These are phyloP conservation scores for Aplysina aerophoba DNA, from an alignment of 37 sponge, comb jelly and placozoan species.

Conservation along the genomic window DNA sequence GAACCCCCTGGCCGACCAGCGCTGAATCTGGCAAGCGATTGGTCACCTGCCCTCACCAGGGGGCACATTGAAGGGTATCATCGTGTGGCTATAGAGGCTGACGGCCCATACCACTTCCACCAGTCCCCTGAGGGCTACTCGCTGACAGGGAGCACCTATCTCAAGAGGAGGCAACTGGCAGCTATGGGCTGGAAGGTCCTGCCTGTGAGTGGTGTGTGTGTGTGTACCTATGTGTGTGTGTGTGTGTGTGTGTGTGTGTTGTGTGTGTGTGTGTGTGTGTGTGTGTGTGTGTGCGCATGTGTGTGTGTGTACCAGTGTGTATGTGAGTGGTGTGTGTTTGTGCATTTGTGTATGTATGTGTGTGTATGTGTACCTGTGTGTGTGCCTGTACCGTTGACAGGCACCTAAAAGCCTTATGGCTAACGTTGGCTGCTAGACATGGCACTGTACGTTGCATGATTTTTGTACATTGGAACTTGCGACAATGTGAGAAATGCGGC, in stretches of 20 bases:
- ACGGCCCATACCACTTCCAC: slow-evolving; percentile 60
- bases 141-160: slow-evolving; percentile 38
- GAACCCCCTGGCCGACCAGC: too few species aligned
- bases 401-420: too few species aligned
- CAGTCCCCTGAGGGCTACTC: slow-evolving; percentile 31
- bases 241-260: neutral
- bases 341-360: too few species aligned
- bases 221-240: neutral
- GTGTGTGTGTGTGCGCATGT: neutral
- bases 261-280: neutral
- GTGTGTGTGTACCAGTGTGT: too few species aligned
- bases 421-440: too few species aligned
- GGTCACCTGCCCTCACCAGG: neutral
- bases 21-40: slow-evolving; percentile 58
- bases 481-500: too few species aligned
- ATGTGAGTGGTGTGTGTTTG: too few species aligned
- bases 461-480: too few species aligned
- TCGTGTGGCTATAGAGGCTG: slow-evolving; percentile 59
- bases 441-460: too few species aligned
- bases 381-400: too few species aligned
- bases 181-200: slow-evolving; percentile 64
- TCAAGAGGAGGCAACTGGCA: slow-evolving; percentile 57
- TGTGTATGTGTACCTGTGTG: too few species aligned
- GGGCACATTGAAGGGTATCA: neutral
- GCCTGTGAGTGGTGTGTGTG: slow-evolving; percentile 38